Base-by-base conservation (phyloP, 2,888 invertebrate species). In the Mythimna albipuncta region DNA sequence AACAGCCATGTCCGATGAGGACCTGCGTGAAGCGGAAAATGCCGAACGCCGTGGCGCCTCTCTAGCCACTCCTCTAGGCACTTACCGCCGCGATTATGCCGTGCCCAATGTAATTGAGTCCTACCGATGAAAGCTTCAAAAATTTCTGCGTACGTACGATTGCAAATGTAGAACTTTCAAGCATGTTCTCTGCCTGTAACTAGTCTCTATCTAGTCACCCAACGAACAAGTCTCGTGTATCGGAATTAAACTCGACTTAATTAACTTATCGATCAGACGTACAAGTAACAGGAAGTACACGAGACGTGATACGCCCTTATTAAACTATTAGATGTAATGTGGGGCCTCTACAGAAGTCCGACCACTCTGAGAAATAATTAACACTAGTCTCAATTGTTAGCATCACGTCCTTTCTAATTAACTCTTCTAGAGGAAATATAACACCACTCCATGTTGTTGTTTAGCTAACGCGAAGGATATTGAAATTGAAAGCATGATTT, bases 201-300 rank as follows among this genome's bases (percentile, higher is more conserved):
- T 50, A 57, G 32, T 62, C 52, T 26, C n/a, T n/a, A 13, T 38
- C 26, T 52, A 47, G 38, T 63, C 61, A 64, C 32, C 6, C 44
- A 65, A n/a, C 54, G 26, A 44, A 72, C 32, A 52, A 64, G 54
- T 77, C 77, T 38, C 61, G 19, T 54, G n/a, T 19, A 64, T 55
- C 50, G 13, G 65, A 35, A 75, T 58, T 32, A 44, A 54, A 58
- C 35, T 52, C 16, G n/a, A 21, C 47, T 72, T 50, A 72, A 66
- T 77, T 32, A 66, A 64, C 47, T 35, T 63, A 72, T 78, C 79
- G 63, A 65, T 32, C 44, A 38, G 47, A 35, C 21, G 32, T 21
- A 57, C 52, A 57, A 32, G 62, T 47, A 21, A n/a, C 47, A 66
- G 65, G 47, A 61, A 69, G 54, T 55, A 50, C 52, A 76, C 41